Base-by-base conservation (phyloP, 2,113 vertebrate species). In the human region DNA sequence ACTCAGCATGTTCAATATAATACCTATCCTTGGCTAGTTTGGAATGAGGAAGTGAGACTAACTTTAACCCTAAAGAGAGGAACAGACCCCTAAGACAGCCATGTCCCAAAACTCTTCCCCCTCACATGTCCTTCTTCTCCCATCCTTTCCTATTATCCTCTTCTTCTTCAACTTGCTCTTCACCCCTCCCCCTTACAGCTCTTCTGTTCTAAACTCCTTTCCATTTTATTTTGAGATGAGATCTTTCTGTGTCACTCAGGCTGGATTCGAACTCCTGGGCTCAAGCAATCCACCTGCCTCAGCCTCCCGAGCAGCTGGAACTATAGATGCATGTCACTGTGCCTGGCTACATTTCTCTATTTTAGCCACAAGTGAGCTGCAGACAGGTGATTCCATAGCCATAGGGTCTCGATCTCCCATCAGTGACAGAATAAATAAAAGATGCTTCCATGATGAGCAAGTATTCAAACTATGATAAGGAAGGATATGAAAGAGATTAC, bases 371-470 rank as follows among this genome's bases (percentile, higher is more conserved):
- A 78, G 38, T 70, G 79, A 86, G 18, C 55, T 88, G 27, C 4
- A 57, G 72, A 38, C 61, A 48, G 32, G 2, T 48, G 25, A 3
- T 75, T 55, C 32, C 3, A 4, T 80, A 93, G 72, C 16, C 57
- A 32, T 35, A 72, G 38, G 13, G 30, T 81, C 83, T 86, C 61
- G 50, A 17, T 88, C 38, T 59, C 32, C 40, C 43, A 59, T 43
- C 35, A 52, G 50, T 68, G 93, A 87, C 75, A 95, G 38, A 73
- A 64, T 68, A 97, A 92, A 40, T 27, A 80, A 35, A 61, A 79
- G 80, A 73, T 48, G 13, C 55, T 84, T 90, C 32, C 64, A 32
- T 78, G 64, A 93, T 85, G 38, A 81, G 50, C 70, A 85, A 73
- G 45, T 76, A 9, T 78, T 73, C 38, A 11, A 48, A 52, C 17